Evolutionary conservation across 2,797 vertebrate genomes (phyloP), one percentile per base, ranked within the genome.

Genomic region (Delichon dasypus): DNA sequence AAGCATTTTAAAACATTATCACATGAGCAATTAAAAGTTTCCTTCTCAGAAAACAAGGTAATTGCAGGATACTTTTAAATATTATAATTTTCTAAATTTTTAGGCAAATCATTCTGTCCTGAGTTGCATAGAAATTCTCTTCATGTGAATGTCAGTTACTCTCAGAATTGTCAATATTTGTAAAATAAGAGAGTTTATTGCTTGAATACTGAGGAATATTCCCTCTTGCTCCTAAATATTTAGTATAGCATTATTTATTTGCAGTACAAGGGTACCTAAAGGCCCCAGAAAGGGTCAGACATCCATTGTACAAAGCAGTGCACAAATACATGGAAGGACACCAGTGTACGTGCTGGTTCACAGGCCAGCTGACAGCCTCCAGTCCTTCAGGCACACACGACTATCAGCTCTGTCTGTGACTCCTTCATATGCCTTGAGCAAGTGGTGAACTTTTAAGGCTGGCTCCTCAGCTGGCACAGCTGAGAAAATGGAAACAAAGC

Each of bases 401-500:
- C 89, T 80, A 45, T 55, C 60, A 81, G 64, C 82, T 85, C 66
- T 70, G 58, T 55, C 58, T 95, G 51, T 67, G 32, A 54, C 76
- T 89, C 70, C 36, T 66, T 81, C 26, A 47, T 15, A 57, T 17
- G 76, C 85, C 82, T 93, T 89, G 20, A 88, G 95, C 90, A 82
- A 93, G 77, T 12, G 15, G 19, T 91, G 92, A 94, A 93, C 76
- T 94, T 96, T 95, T 48, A 81, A 76, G 90, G n/a, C 64, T 89
- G 79, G 26, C 9, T 93, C 13, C 40, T 93, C 82, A 90, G 51
- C 87, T 95, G 73, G 51, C 70, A 57, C 48, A 84, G 73, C 73
- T 86, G 82, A 95, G 92, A 92, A 94, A 78, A 75, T 80, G 85
- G 88, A 96, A 95, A 91, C 47, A 94, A 81, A 93, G 53, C 66